These are phyloP conservation scores for Tenualosa thibaudeaui DNA, from an alignment of 2,797 vertebrate genomes.

Conservation along the genomic window DNA sequence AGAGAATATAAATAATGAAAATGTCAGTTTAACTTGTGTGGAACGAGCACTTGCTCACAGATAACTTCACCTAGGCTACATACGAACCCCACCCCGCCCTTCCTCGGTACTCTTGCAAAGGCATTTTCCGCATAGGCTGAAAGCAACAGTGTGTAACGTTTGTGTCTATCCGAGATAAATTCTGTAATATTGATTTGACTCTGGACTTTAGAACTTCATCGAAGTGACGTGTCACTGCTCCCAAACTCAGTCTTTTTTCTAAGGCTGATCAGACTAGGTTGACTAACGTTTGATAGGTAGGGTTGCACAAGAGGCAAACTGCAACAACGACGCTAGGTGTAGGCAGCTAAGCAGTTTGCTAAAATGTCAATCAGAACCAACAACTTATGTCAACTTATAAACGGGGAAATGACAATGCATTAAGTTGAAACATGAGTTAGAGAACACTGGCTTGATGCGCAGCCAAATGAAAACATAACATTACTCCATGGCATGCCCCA, in stretches of 20 bases:
- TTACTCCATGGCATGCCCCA: constrained; percentile 5
- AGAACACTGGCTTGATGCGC: neutral
- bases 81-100: neutral
- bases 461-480: neutral
- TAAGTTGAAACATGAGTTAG: neutral
- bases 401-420: neutral
- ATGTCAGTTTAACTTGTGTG: neutral
- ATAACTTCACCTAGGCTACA: neutral
- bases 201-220: neutral
- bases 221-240: neutral
- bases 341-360: neutral
- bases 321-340: constrained; percentile 3
- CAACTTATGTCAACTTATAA: neutral
- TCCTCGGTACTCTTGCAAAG: neutral
- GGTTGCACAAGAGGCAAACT: constrained; percentile 5
- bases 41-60: neutral
- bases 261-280: neutral
- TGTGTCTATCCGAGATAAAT: neutral
- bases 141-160: neutral
- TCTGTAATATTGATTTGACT: neutral
- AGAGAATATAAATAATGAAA: neutral
- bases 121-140: neutral
- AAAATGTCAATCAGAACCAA: neutral
- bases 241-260: neutral
- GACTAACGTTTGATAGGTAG: neutral